These are phyloP conservation scores for Ameiurus melas DNA, from an alignment of 2,113 vertebrate species.

Conservation along the genomic window DNA sequence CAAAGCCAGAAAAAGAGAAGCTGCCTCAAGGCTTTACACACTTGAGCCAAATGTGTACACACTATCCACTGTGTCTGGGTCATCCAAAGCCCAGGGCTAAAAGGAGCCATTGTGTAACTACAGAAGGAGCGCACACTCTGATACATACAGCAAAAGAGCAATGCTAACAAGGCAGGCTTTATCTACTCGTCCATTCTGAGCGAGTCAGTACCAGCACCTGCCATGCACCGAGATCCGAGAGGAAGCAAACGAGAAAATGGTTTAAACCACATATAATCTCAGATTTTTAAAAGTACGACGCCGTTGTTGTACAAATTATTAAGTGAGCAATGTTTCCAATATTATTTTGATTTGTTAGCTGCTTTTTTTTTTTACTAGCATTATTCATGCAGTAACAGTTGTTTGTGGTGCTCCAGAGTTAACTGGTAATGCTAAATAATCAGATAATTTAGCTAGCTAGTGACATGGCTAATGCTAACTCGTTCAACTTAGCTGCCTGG, in stretches of 20 bases:
- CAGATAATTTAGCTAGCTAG: neutral
- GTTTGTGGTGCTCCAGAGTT: neutral
- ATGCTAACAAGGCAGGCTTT: conserved; percentile 43
- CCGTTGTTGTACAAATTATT: too few relatives aligned
- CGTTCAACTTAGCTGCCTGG: neutral
- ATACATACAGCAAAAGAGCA: conserved; percentile 26
- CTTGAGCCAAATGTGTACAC: conserved; percentile 41
- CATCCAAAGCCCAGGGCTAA: conserved; percentile 28
- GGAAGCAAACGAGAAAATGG: neutral
- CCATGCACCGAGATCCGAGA: conserved; percentile 3
- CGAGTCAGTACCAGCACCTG: conserved; percentile 39
- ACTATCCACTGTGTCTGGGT: conserved; percentile 24
- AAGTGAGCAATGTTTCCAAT: neutral
- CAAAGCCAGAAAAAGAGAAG: neutral
- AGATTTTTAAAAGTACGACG: neutral
- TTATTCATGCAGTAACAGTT: neutral
- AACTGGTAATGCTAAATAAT: neutral
- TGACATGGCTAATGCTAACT: neutral
- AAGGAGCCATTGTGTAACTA: conserved; percentile 41
- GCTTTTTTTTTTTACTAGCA: neutral
- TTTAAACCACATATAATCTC: neutral
- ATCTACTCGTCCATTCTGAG: conserved; percentile 10
- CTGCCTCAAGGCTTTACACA: conserved; percentile 32
- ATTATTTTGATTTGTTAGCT: neutral
- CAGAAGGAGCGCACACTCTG: conserved; percentile 36